Evolutionary conservation across 92 coral and sea anemone species (phyloP).

Genomic region (Hydrozoanthus gracilis): DNA sequence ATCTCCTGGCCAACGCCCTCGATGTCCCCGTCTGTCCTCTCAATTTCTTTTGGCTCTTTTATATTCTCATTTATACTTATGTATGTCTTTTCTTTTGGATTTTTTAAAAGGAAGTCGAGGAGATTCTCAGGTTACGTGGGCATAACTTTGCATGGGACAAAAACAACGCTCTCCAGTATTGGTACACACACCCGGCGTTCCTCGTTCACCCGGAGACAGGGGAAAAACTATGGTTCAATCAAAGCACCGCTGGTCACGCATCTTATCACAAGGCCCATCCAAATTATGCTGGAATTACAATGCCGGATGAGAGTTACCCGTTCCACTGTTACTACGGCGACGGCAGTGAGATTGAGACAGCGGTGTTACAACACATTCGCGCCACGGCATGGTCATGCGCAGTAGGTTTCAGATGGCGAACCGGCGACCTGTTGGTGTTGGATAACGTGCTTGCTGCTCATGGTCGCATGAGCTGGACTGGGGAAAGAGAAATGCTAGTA

Average conservation of each 20-base stretch:
- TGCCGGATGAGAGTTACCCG: slow-evolving; percentile 60
- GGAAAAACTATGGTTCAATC: slow-evolving; percentile 70
- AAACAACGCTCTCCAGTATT: slow-evolving; percentile 33
- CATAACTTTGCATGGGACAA: slow-evolving; percentile 47
- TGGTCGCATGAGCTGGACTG: slow-evolving; percentile 78
- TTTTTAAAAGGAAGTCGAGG: slow-evolving; percentile 46
- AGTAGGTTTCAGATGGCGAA: slow-evolving; percentile 79
- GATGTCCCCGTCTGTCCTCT: too few relatives aligned
- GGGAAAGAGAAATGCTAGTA: slow-evolving; percentile 67
- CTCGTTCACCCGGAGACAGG: slow-evolving; percentile 58
- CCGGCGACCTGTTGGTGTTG: slow-evolving; percentile 67
- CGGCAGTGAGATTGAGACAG: slow-evolving; percentile 76
- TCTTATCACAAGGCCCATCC: slow-evolving; percentile 51
- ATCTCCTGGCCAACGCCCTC: too few relatives aligned
- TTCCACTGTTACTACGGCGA: slow-evolving; percentile 75
- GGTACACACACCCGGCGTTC: slow-evolving; percentile 65
- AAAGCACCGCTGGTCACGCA: slow-evolving; percentile 57
- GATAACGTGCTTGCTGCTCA: slow-evolving; percentile 72
- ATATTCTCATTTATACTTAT: too few relatives aligned
- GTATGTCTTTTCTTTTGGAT: not conserved
- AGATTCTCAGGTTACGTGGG: slow-evolving; percentile 22
- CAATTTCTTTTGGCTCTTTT: too few relatives aligned
- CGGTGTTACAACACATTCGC: slow-evolving; percentile 79
- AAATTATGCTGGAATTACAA: slow-evolving; percentile 37
- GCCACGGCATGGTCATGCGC: slow-evolving; percentile 74